Percentiles rank a stretch among this genome's conserved stretches.
phyloP scores from a whole-genome alignment of 2,797 vertebrate species.

The Zalophus californianus region DNA sequence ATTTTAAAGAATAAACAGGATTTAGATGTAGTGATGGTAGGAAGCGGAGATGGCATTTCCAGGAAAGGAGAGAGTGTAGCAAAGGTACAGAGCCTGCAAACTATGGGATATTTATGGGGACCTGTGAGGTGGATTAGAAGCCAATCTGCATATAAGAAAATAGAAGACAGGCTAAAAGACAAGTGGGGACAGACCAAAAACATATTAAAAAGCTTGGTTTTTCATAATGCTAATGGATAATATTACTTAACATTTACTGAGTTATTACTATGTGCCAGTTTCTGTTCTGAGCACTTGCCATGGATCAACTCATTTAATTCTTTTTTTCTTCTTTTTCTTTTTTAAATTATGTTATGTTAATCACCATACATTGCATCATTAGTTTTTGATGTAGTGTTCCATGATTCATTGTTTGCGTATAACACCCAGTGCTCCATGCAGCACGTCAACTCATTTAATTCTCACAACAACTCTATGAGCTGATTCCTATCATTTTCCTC shows the following conservation, averaged over 20 bases:
- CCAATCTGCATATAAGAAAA: not conserved
- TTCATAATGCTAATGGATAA: not conserved
- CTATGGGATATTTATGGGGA: not conserved
- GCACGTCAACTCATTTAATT: not conserved
- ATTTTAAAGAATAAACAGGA: constrained; percentile 4
- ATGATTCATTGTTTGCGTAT: too few species aligned
- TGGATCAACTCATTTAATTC: not conserved
- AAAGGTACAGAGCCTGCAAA: not conserved
- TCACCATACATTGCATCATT: too few species aligned
- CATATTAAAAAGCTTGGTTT: not conserved
- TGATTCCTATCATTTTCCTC: not conserved
- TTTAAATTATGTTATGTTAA: too few species aligned
- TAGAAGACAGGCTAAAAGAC: not conserved
- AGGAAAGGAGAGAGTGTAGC: not conserved
- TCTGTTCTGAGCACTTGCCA: not conserved
- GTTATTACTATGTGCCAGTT: not conserved
- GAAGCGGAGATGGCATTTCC: not conserved
- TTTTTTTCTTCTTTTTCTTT: not conserved
- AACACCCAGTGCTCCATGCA: too few species aligned
- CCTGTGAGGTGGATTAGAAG: not conserved
- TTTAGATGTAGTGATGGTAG: not conserved
- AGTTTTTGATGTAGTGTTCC: too few species aligned
- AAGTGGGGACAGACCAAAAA: not conserved
- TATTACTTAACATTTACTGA: not conserved
- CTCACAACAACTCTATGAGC: not conserved